phyloP scores from a whole-genome alignment of 1,140 invertebrate genomes.

The Saccostrea cuccullata region DNA sequence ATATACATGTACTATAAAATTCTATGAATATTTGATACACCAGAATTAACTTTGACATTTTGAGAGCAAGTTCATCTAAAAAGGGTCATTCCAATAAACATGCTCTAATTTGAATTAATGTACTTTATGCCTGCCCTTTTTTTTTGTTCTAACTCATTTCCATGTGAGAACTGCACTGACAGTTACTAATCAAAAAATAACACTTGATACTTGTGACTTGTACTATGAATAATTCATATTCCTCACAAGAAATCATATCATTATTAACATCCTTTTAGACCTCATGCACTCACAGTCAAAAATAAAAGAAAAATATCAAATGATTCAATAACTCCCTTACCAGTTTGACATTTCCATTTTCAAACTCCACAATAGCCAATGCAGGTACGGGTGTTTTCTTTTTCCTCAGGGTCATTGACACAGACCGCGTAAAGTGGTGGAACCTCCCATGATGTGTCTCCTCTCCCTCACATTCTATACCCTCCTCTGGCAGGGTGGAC shows the following conservation, averaged over 20 bases:
- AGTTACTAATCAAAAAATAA: background rate
- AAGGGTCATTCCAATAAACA: background rate
- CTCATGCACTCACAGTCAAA: background rate
- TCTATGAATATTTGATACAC: background rate
- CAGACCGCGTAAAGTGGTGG: background rate
- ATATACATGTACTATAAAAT: background rate
- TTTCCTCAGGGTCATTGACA: background rate
- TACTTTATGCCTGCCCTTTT: background rate
- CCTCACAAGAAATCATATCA: constrained; percentile 14
- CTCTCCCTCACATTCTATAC: background rate
- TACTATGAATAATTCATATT: background rate
- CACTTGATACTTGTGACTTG: background rate
- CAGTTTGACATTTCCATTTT: background rate
- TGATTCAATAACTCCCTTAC: background rate
- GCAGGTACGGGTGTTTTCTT: background rate
- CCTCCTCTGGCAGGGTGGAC: background rate
- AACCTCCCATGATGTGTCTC: background rate
- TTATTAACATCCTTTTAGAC: constrained; percentile 6
- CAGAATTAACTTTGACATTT: background rate
- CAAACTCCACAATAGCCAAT: background rate
- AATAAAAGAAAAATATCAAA: background rate
- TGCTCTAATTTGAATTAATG: background rate
- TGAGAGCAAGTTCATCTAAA: background rate
- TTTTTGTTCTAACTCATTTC: background rate
- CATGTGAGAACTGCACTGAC: background rate